These are phyloP conservation scores for Epiblema foenella DNA, from an alignment of 2,888 invertebrate genomes.

Conservation along the genomic window DNA sequence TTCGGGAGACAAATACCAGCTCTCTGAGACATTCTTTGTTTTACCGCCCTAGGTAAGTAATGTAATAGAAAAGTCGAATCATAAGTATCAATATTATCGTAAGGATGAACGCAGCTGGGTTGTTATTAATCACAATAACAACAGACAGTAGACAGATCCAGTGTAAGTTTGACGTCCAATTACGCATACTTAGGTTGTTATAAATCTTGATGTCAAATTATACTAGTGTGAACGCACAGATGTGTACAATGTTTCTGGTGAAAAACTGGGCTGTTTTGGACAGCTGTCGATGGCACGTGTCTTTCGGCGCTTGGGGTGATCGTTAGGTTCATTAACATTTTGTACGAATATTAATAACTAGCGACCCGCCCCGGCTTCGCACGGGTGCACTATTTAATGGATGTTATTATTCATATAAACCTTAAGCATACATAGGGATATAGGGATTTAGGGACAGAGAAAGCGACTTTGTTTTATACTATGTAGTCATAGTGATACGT, in stretches of 20 bases:
- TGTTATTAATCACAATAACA: not conserved
- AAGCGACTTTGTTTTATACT: no score
- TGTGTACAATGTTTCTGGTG: not conserved
- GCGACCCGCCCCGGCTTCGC: no score
- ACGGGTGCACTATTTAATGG: no score
- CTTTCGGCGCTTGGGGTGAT: slow-evolving; percentile 9
- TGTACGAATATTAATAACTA: no score
- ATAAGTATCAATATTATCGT: slow-evolving; percentile 13
- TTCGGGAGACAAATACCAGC: no score
- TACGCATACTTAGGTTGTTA: not conserved
- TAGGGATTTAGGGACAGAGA: no score
- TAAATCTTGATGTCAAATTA: not conserved
- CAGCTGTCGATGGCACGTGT: not conserved
- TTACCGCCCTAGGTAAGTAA: no score
- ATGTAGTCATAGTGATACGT: not conserved
- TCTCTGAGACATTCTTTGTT: no score
- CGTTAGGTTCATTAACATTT: slow-evolving; percentile 5
- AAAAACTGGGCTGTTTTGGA: not conserved
- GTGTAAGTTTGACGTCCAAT: not conserved
- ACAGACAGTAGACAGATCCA: not conserved
- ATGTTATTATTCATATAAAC: no score
- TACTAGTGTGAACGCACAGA: not conserved
- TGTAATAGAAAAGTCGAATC: no score
- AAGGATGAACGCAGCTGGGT: not conserved
- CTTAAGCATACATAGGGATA: no score